These are phyloP conservation scores for Ammospiza caudacuta DNA, from an alignment of 2,113 vertebrate genomes.

Conservation along the genomic window DNA sequence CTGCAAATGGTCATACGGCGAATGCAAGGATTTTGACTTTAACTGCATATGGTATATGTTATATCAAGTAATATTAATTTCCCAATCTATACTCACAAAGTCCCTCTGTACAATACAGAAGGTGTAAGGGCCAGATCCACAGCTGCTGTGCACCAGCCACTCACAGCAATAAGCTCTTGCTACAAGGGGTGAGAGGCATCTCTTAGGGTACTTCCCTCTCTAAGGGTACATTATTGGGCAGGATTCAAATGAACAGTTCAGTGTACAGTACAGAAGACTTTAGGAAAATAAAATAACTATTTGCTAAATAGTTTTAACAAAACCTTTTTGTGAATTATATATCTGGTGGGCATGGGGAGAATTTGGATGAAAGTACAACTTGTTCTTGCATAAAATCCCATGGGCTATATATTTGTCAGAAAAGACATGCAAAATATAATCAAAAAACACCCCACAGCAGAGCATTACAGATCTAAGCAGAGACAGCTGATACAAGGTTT, in stretches of 20 bases:
- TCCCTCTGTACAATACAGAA: neutral
- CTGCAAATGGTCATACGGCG: constrained; percentile 88
- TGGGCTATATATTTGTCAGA: neutral
- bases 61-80: neutral
- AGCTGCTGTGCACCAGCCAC: neutral
- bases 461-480: neutral
- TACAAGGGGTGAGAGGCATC: accelerated
- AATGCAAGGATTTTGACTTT: constrained; percentile 76
- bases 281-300: neutral
- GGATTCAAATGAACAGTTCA: neutral
- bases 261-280: neutral
- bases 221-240: no score
- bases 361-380: neutral
- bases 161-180: neutral
- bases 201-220: neutral
- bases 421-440: neutral
- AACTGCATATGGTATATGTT: constrained; percentile 78
- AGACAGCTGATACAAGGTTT: neutral
- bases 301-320: neutral
- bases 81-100: neutral
- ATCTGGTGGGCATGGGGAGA: accelerated
- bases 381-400: neutral
- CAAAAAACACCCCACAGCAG: neutral
- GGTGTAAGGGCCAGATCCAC: neutral
- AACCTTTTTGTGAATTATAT: neutral